phyloP scores from a whole-genome alignment of 2,113 vertebrate genomes.

The Cochlearius cochlearius region DNA sequence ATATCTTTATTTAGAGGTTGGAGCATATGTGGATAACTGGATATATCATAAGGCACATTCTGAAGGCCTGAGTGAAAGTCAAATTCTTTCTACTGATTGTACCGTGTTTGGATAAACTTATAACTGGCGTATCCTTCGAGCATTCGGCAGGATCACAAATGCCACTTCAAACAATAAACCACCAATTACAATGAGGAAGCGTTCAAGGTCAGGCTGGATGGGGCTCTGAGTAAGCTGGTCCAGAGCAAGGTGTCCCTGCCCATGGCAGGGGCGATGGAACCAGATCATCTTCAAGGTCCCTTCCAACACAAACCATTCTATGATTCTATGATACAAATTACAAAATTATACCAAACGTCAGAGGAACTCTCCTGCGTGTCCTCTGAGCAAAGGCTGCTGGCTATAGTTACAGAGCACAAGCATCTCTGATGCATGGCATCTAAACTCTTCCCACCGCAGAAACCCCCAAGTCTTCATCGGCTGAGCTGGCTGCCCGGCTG shows the following conservation, averaged over 20 bases:
- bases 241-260: no score
- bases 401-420: not conserved
- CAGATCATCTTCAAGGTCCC: no score
- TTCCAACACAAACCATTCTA: no score
- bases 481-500: not conserved
- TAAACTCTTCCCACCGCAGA: not conserved
- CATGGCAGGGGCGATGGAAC: no score
- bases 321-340: not conserved
- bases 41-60: not conserved
- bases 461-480: not conserved
- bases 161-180: not conserved
- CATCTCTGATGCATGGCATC: not conserved
- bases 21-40: not conserved
- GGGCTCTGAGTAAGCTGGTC: no score
- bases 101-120: not conserved
- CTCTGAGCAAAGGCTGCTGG: not conserved
- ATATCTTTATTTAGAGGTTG: not conserved
- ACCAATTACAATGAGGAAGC: not conserved
- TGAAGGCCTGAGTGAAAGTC: not conserved
- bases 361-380: not conserved
- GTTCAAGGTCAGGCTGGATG: no score
- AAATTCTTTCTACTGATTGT: not conserved
- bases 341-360: not conserved
- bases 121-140: not conserved
- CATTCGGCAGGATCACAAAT: not conserved